A percentile compares a stretch with the other conserved stretches of the same genome.
Conservation (phyloP, 2,888 invertebrate species). For the Amphiduros pacificus region DNA sequence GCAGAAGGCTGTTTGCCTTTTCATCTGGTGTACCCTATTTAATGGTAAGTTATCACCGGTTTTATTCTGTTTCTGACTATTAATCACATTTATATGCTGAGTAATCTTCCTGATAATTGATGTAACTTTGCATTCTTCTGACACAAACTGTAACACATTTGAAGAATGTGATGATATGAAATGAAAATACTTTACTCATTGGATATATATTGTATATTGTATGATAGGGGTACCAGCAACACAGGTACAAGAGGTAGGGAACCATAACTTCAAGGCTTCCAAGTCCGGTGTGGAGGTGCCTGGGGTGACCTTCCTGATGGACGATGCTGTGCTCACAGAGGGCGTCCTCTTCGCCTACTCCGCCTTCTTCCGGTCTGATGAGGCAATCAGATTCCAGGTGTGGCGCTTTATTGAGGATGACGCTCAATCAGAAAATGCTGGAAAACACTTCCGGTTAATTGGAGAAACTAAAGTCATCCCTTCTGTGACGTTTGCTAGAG, state of each 20-base stretch:
- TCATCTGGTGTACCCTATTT: too few species aligned
- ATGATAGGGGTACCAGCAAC: too few species aligned
- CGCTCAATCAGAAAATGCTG: background rate
- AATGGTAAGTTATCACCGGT: too few species aligned
- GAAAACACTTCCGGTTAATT: conserved; percentile 9
- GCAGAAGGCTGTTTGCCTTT: too few species aligned
- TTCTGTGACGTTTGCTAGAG: conserved; percentile 11
- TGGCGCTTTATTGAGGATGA: conserved; percentile 21
- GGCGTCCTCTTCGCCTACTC: conserved; percentile 30
- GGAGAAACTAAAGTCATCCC: conserved; percentile 16
- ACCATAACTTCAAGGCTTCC: conserved; percentile 19
- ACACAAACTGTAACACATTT: too few species aligned
- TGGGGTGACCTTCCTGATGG: conserved; percentile 23
- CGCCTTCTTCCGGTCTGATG: conserved; percentile 22
- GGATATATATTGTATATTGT: too few species aligned
- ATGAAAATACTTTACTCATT: too few species aligned
- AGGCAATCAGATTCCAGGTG: conserved; percentile 22
- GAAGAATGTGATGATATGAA: too few species aligned
- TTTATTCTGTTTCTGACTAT: too few species aligned
- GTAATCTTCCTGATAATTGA: too few species aligned
- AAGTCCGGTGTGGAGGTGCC: conserved; percentile 20
- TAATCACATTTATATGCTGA: too few species aligned
- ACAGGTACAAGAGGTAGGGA: conserved; percentile 13
- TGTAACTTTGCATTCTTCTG: too few species aligned
- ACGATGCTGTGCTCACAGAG: conserved; percentile 13